phyloP scores from a whole-genome alignment of 2,797 vertebrate species.

The Parauchenoglanis ngamensis region DNA sequence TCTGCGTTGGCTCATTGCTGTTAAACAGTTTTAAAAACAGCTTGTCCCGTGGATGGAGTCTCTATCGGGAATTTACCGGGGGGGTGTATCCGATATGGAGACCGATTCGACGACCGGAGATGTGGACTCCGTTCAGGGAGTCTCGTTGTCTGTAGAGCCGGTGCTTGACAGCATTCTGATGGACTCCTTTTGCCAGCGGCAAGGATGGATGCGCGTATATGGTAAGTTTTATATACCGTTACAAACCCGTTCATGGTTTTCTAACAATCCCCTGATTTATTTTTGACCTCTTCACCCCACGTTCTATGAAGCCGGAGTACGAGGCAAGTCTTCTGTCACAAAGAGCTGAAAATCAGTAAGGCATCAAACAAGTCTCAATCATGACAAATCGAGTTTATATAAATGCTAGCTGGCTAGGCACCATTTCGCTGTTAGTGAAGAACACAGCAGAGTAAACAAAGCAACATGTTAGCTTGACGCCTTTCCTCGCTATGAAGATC shows the following conservation, averaged over 20 bases:
- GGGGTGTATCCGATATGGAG: conserved; percentile 63
- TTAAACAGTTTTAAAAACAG: background rate
- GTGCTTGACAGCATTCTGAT: conserved; percentile 84
- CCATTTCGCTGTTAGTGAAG: background rate
- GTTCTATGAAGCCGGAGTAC: background rate
- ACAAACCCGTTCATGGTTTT: background rate
- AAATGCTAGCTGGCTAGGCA: background rate
- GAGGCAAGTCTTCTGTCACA: too few relatives aligned
- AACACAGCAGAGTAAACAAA: background rate
- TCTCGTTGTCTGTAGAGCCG: conserved; percentile 72
- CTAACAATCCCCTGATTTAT: background rate
- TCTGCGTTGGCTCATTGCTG: background rate
- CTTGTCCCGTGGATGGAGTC: conserved; percentile 32
- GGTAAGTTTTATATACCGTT: conserved; percentile 73
- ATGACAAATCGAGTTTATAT: background rate
- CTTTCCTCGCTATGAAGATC: background rate
- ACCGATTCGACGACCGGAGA: conserved; percentile 72
- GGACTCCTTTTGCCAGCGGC: conserved; percentile 88
- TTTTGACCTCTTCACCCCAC: background rate
- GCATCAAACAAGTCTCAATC: background rate
- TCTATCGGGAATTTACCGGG: conserved; percentile 43
- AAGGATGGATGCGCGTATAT: conserved; percentile 90
- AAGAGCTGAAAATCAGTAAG: background rate
- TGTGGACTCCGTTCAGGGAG: conserved; percentile 71
- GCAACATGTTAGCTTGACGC: background rate